Percentiles rank a stretch among this genome's conserved stretches.
phyloP scores from a whole-genome alignment of 2,113 vertebrate genomes.

The Hippocampus comes region DNA sequence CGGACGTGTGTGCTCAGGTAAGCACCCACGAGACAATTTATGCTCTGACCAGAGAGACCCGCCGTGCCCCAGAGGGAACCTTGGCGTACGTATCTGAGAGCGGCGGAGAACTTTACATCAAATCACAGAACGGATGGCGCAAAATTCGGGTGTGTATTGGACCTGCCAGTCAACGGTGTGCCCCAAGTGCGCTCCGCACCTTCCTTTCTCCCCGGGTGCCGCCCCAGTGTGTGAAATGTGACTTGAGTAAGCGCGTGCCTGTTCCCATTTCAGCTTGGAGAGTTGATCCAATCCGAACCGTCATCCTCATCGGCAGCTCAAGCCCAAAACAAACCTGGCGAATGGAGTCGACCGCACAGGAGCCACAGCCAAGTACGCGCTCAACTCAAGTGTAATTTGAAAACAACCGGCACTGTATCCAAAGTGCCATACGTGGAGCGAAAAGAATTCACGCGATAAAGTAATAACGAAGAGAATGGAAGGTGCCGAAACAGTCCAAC shows the following conservation, averaged over 20 bases:
- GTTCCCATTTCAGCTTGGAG: constrained; percentile 79
- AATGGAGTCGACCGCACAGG: constrained; percentile 41
- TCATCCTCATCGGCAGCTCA: constrained; percentile 59
- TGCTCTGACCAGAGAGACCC: constrained; percentile 76
- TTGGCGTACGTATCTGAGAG: constrained; percentile 82
- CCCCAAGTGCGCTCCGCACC: background rate
- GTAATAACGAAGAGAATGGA: no score
- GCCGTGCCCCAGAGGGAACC: constrained; percentile 77
- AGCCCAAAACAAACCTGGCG: constrained; percentile 49
- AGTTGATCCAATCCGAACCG: constrained; percentile 77
- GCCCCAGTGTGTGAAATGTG: background rate
- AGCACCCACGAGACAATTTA: constrained; percentile 71
- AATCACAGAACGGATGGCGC: constrained; percentile 82
- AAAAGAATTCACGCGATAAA: no score
- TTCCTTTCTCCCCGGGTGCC: background rate
- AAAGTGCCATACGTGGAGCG: no score
- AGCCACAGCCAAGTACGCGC: constrained; percentile 60
- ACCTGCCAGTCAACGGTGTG: background rate
- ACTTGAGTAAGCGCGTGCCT: background rate
- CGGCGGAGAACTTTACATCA: constrained; percentile 83
- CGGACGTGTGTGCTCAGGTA: constrained; percentile 69
- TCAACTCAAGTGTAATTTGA: background rate
- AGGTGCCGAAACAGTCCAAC: no score
- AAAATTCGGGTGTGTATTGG: constrained; percentile 78
- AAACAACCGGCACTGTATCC: no score